Percentiles rank a stretch among this genome's conserved stretches.
These are phyloP conservation scores for Campoplex capitator DNA, from an alignment of 2,888 invertebrate genomes.

Conservation along the genomic window DNA sequence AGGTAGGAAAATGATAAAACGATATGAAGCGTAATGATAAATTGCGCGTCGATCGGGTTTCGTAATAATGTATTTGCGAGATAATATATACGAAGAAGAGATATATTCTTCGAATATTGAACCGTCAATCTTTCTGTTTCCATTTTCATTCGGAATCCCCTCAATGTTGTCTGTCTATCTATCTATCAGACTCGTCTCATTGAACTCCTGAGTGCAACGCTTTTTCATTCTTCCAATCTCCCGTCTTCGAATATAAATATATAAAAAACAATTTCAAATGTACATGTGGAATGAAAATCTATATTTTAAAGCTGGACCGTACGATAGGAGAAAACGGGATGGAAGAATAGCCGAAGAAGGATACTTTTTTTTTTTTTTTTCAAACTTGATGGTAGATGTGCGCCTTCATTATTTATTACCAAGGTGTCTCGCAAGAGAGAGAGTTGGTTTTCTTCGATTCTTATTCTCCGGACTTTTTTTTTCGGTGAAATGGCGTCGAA, in stretches of 20 bases:
- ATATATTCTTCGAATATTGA: slow-evolving; percentile 47
- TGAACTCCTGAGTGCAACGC: slow-evolving; percentile 26
- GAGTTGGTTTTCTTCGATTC: slow-evolving; percentile 5
- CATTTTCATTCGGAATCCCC: slow-evolving; percentile 35
- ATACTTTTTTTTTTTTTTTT: neutral
- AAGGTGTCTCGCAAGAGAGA: neutral
- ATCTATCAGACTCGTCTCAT: slow-evolving; percentile 24
- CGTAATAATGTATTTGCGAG: slow-evolving; percentile 15
- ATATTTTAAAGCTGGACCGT: slow-evolving; percentile 24
- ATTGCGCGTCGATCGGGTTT: slow-evolving; percentile 6
- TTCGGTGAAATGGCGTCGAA: slow-evolving; percentile 21
- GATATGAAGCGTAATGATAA: slow-evolving; percentile 1
- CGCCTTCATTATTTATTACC: slow-evolving; percentile 50
- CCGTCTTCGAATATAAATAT: slow-evolving; percentile 1
- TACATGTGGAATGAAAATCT: neutral
- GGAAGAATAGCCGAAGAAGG: slow-evolving; percentile 13
- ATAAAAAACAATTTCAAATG: neutral
- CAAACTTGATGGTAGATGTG: slow-evolving; percentile 2
- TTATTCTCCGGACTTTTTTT: neutral
- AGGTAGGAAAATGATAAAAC: neutral
- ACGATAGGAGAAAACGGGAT: slow-evolving; percentile 20
- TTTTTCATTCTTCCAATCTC: slow-evolving; percentile 41
- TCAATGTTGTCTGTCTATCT: slow-evolving; percentile 23
- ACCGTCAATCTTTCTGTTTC: slow-evolving; percentile 56
- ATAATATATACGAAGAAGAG: neutral